Conservation (phyloP, 2,113 vertebrate genomes). For the Porphyrio hochstetteri region DNA sequence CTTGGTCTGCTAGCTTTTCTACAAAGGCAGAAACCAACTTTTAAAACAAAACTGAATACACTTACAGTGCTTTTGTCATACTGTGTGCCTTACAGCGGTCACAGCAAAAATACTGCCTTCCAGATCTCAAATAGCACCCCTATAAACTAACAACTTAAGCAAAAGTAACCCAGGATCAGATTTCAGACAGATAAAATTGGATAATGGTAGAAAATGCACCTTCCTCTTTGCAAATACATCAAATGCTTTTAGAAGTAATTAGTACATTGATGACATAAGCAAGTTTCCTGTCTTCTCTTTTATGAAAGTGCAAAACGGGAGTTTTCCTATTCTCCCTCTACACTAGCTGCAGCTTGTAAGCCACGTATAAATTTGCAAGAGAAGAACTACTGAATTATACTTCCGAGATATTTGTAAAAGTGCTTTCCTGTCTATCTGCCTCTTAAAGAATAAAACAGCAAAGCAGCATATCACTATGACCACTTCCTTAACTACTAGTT, state of each 20-base stretch:
- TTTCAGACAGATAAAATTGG: background rate
- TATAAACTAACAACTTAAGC: background rate
- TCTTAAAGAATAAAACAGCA: background rate
- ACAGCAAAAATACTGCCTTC: background rate
- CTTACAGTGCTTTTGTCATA: background rate
- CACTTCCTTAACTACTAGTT: background rate
- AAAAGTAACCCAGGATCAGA: background rate
- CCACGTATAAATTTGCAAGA: background rate
- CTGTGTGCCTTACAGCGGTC: background rate
- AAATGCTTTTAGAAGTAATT: background rate
- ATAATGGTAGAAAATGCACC: background rate
- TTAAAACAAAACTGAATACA: background rate
- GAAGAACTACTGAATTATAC: background rate
- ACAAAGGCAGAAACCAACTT: background rate
- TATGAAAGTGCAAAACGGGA: background rate
- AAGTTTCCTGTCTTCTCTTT: background rate
- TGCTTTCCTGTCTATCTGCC: background rate
- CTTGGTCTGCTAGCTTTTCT: slow-evolving; percentile 83
- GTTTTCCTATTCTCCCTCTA: background rate
- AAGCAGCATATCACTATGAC: background rate
- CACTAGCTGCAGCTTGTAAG: background rate
- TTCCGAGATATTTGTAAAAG: background rate
- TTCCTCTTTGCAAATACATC: background rate
- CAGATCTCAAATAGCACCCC: background rate
- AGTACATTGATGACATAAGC: background rate